Base-by-base conservation (phyloP, 1,140 invertebrate species). In the Plutomurus gul region DNA sequence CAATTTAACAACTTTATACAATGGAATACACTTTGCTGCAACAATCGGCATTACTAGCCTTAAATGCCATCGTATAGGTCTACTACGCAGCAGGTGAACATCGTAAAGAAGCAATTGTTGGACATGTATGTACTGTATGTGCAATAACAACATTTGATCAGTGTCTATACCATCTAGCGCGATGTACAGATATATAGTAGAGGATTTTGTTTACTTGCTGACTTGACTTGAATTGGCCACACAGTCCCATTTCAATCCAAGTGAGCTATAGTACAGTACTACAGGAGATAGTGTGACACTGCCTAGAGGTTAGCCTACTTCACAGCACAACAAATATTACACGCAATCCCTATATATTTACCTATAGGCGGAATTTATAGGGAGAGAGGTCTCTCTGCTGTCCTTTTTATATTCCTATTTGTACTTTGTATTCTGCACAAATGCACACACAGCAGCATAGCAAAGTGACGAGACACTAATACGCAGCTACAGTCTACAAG, bases 291-390 rank as follows among this genome's bases (percentile, higher is more conserved):
- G 51, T 13, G 51, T 33, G 25, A n/a, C 7, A 36, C 30, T 65
- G 56, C 56, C 56, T 65, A 33, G 30, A 65, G 56, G 56, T 65
- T 65, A 65, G 56, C 56, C 56, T 65, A 65, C 56, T 65, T 65
- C 5, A 16, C 25, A 33, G 56, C n/a, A n/a, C n/a, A n/a, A 65
- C 36, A 65, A 65, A 65, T n/a, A n/a, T n/a, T n/a, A n/a, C 56
- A 65, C 27, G 56, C 56, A 36, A 65, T 65, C 22, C 51, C 22
- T 60, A 16, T 47, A n/a, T n/a, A n/a, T n/a, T n/a, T n/a, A n/a
- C n/a, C 4, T 6, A 47, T 8, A 13, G 43, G 43, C 25, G 16
- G 51, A 16, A 60, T 30, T 30, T 22, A 60, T 30, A 11, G n/a
- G 13, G 11, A 60, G 51, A 60, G 22, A 16, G 16, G 18, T 51